Base-by-base conservation (phyloP, 2,888 invertebrate genomes). In the Phengaris alcon region DNA sequence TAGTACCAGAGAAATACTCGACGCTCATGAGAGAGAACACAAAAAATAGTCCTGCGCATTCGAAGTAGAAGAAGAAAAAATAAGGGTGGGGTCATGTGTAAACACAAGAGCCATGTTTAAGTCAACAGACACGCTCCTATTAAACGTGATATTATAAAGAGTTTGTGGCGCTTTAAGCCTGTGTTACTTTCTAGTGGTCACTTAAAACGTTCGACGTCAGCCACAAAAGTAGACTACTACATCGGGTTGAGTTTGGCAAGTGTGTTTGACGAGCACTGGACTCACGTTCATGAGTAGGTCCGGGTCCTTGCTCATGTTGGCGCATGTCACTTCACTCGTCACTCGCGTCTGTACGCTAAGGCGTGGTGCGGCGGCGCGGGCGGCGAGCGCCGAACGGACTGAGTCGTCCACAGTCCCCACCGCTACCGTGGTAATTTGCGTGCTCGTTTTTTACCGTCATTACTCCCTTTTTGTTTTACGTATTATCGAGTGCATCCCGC, bases 221-320 rank as follows among this genome's bases (percentile, higher is more conserved):
- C 35, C 35, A 35, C 35, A 35, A 35, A 35, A 35, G 35, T 35
- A 35, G 35, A 35, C 35, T 4, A 35, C 35, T 54, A 44, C 54
- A 52, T 51, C 54, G 73, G 44, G 54, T 54, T 73, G 55, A 54
- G 81, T 79, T 76, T 77, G 76, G 80, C 77, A 78, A 74, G 78
- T 75, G 80, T 77, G 77, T 35, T 35, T 35, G 48, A 48, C 48
- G 48, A 48, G 48, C 76, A 77, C 80, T 80, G 85, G 86, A 93
- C 94, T 94, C 91, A 94, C 94, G 91, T 94, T 94, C 93, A 93
- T 93, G 91, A 93, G 93, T 86, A 92, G 93, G 89, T 93, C 91
- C 87, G 89, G 92, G 85, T 87, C 89, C 88, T 94, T 93, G 88
- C 89, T 90, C 91, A 90, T 91, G 86, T 86, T 86, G 84, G 89